Conservation (phyloP, 2,888 invertebrate species). For the Portevinia maculata region DNA sequence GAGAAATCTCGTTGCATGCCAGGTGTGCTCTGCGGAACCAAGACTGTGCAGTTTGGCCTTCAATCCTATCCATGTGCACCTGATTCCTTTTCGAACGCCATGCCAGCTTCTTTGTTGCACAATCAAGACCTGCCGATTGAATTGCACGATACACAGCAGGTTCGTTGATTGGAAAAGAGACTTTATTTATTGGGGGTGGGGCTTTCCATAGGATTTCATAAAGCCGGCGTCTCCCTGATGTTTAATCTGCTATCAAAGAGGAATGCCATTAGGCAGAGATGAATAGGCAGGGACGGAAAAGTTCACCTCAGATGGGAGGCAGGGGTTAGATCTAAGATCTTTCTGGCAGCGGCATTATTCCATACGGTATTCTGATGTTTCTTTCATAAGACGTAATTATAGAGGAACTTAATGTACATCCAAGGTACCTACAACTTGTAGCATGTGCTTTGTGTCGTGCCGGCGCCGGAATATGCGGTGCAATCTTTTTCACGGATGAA, state of each 20-base stretch:
- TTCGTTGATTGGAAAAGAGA: conserved; percentile 12
- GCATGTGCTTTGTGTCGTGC: conserved; percentile 26
- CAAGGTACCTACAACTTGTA: conserved; percentile 23
- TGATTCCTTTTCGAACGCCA: conserved; percentile 51
- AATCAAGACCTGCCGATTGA: conserved; percentile 49
- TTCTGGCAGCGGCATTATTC: conserved; percentile 17
- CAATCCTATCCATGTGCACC: conserved; percentile 57
- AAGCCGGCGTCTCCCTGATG: conserved; percentile 14
- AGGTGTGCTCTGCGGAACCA: conserved; percentile 49
- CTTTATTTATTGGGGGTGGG: conserved; percentile 17
- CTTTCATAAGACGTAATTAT: conserved; percentile 44
- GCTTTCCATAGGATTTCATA: conserved; percentile 2
- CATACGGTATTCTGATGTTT: conserved; percentile 28
- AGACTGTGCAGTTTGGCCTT: conserved; percentile 63
- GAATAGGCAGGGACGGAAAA: conserved; percentile 42
- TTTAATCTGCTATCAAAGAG: conserved; percentile 27
- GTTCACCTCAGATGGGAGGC: background rate
- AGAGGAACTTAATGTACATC: conserved; percentile 48
- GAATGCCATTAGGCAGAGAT: conserved; percentile 47
- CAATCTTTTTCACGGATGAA: conserved; percentile 63
- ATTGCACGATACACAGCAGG: conserved; percentile 38
- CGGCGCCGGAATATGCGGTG: conserved; percentile 53
- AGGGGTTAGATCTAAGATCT: conserved; percentile 23
- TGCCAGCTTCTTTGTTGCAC: conserved; percentile 12
- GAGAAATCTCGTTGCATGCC: conserved; percentile 19